These are phyloP conservation scores for Prietella phreatophila DNA, from an alignment of 2,113 vertebrate species.

Conservation along the genomic window DNA sequence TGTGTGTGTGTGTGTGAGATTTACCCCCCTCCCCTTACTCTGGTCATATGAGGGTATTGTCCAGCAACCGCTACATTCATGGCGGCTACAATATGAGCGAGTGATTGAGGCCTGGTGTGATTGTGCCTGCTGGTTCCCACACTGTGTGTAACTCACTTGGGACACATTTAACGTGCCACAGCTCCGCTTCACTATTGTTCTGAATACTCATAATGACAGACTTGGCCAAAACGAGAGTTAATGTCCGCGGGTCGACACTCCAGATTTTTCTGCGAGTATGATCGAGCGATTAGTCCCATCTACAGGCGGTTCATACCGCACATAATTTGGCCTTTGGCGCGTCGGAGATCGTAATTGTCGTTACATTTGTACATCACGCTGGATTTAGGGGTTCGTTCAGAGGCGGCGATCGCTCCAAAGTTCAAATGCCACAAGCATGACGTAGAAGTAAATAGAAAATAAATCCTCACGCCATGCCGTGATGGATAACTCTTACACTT, in stretches of 20 bases:
- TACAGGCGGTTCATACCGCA: conserved; percentile 6
- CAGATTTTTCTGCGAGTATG: conserved; percentile 39
- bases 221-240: conserved; percentile 66
- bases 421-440: background rate
- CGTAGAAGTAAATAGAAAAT: background rate
- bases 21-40: conserved; percentile 29
- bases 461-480: background rate
- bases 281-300: conserved; percentile 38
- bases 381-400: background rate
- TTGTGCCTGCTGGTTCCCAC: conserved; percentile 49
- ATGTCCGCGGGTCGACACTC: conserved; percentile 57
- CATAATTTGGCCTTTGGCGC: background rate
- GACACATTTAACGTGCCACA: conserved; percentile 68
- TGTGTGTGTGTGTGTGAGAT: conserved; percentile 22
- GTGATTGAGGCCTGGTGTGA: conserved; percentile 61
- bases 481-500: background rate
- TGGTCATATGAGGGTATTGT: conserved; percentile 63
- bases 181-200: conserved; percentile 72
- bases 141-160: conserved; percentile 67
- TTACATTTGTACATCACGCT: background rate
- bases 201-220: conserved; percentile 67
- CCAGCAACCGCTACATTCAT: conserved; percentile 60
- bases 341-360: background rate
- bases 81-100: conserved; percentile 60
- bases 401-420: background rate